A percentile compares a stretch with the other conserved stretches of the same genome.
phyloP scores from a whole-genome alignment of 1,140 invertebrate genomes.

The Drosophila takahashii region DNA sequence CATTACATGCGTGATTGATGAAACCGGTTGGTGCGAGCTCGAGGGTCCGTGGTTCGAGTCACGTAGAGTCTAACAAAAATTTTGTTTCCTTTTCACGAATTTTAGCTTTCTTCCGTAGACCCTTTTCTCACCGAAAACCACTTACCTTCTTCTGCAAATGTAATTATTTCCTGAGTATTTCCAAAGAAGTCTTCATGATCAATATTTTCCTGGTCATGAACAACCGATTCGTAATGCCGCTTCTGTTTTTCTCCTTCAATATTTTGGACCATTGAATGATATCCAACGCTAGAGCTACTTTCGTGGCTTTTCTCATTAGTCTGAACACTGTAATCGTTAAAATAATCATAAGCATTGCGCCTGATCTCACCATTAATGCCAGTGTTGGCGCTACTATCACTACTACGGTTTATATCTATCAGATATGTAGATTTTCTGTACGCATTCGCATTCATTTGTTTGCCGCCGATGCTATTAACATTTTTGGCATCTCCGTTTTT shows the following conservation, averaged over 20 bases:
- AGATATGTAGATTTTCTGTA: conserved; percentile 79
- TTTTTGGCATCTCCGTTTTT: conserved; percentile 16
- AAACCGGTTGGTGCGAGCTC: too few species aligned
- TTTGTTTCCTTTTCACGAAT: not conserved
- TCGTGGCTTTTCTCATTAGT: conserved; percentile 15
- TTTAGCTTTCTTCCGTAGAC: not conserved
- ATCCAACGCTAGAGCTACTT: not conserved
- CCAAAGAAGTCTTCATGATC: conserved; percentile 91
- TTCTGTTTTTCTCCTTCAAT: conserved; percentile 13
- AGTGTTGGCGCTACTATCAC: conserved; percentile 59
- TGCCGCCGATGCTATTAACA: conserved; percentile 9
- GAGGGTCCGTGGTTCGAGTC: too few species aligned
- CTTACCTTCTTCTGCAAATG: conserved; percentile 92
- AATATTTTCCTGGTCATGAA: conserved; percentile 63
- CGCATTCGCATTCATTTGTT: conserved; percentile 48
- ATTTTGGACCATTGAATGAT: conserved; percentile 4
- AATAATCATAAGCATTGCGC: conserved; percentile 60
- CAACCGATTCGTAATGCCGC: conserved; percentile 5
- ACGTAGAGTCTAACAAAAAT: too few species aligned
- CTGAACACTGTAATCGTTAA: conserved; percentile 56
- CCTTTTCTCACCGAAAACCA: not conserved
- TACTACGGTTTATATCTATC: conserved; percentile 75
- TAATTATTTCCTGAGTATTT: conserved; percentile 92
- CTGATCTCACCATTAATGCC: conserved; percentile 30
- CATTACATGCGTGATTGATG: too few species aligned